Base-by-base conservation (phyloP, 2,797 vertebrate genomes). In the Tragopan temminckii region DNA sequence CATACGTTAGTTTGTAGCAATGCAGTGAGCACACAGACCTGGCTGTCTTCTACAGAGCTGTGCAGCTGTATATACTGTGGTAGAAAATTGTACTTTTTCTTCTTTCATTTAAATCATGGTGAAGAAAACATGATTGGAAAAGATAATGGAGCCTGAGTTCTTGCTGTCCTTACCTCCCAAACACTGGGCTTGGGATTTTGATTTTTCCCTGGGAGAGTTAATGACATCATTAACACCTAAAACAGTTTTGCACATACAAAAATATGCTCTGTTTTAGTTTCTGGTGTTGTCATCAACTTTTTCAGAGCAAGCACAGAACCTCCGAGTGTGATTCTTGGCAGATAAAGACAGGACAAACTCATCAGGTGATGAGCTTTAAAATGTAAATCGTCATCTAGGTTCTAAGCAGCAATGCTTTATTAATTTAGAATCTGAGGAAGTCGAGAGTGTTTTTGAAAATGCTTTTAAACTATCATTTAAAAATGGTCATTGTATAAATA, bases 211-310 rank as follows among this genome's bases (percentile, higher is more conserved):
- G 33, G 66, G 86, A 89, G 88, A 92, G 63, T 90, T 88, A 80
- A 57, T 96, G 89, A 85, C 84, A 83, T 95, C 93, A 94, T 81
- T 93, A 80, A 95, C 92, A 95, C 95, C 66, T 96, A 69, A 75
- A 93, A 4, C 46, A 79, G 90, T 89, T 92, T 69, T 62, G 66
- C 4, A 20, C 93, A 48, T 71, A 59, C 50, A 83, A 67, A 83
- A 93, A 83, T 91, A 88, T 83, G 31, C 72, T 87, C 80, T 87
- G 75, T 6, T 68, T 89, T 87, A 75, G 53, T 79, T 90, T 80
- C 66, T 94, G 79, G 38, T 95, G 83, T 94, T 95, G 93, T 95
- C 94, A 95, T 75, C 90, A 85, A 1, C 61, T 88, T 88, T 82
- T 91, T 88, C 75, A 92, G 93, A 95, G 88, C 69, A 88, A 94